A percentile compares a stretch with the other conserved stretches of the same genome.
These are phyloP conservation scores for Lampris incognitus DNA, from an alignment of 2,113 vertebrate genomes.

Conservation along the genomic window DNA sequence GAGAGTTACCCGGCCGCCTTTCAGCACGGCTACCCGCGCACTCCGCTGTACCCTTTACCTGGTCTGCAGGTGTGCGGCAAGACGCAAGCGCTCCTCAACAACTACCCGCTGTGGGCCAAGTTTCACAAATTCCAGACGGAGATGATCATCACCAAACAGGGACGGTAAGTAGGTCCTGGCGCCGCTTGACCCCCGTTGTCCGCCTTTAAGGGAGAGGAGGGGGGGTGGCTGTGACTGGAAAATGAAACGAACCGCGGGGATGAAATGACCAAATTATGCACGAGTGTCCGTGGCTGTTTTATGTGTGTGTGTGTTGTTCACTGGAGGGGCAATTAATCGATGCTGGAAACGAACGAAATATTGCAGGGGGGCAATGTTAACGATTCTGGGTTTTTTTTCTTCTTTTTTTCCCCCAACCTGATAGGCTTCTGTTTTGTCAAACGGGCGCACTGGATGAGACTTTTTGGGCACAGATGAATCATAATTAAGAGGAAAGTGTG, in stretches of 20 bases:
- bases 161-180: conserved; percentile 84
- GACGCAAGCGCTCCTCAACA: conserved; percentile 91
- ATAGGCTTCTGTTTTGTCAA: too few relatives aligned
- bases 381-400: too few relatives aligned
- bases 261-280: conserved; percentile 6
- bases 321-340: too few relatives aligned
- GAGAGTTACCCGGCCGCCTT: conserved; percentile 78
- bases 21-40: conserved; percentile 80
- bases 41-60: conserved; percentile 83
- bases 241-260: not conserved
- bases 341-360: too few relatives aligned
- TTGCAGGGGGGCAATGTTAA: too few relatives aligned
- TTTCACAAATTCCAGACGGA: conserved; percentile 97
- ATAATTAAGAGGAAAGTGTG: too few relatives aligned
- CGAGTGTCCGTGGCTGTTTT: not conserved
- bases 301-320: too few relatives aligned
- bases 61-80: conserved; percentile 92
- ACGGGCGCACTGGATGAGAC: too few relatives aligned
- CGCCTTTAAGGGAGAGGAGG: not conserved
- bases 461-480: too few relatives aligned
- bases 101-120: conserved; percentile 95
- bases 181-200: not conserved
- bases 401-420: too few relatives aligned
- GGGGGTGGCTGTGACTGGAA: not conserved
- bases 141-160: conserved; percentile 99